Evolutionary conservation across 2,797 vertebrate genomes (phyloP).

Genomic region (Dromococcyx pavoninus): DNA sequence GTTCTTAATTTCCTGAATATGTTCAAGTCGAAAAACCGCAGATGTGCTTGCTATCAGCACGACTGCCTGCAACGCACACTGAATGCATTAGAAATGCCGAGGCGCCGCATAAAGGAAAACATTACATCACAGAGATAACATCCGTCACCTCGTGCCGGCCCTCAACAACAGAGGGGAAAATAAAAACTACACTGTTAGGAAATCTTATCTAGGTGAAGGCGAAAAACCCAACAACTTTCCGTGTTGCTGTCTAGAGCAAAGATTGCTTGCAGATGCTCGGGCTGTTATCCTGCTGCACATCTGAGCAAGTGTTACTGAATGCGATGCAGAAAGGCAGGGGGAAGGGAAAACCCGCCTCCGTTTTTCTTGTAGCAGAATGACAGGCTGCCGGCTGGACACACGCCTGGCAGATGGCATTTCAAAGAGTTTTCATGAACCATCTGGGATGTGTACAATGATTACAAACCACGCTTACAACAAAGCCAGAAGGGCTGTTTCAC

Average conservation of each 20-base stretch:
- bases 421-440: constrained; percentile 82
- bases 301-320: constrained; percentile 55
- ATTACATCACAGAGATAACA: constrained; percentile 46
- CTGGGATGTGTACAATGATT: constrained; percentile 83
- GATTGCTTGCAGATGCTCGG: constrained; percentile 62
- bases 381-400: constrained; percentile 82
- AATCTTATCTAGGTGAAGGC: constrained; percentile 27
- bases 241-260: constrained; percentile 15
- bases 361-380: constrained; percentile 76
- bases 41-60: constrained; percentile 14
- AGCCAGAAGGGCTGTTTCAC: constrained; percentile 78
- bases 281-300: constrained; percentile 53
- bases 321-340: constrained; percentile 60
- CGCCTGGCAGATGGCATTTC: constrained; percentile 85
- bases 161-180: background rate
- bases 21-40: constrained; percentile 25
- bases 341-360: constrained; percentile 66
- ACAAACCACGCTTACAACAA: constrained; percentile 78
- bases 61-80: background rate
- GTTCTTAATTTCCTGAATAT: constrained; percentile 69
- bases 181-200: background rate
- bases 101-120: background rate
- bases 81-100: background rate
- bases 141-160: constrained; percentile 13
- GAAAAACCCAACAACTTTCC: constrained; percentile 42